phyloP scores from a whole-genome alignment of 2,888 invertebrate genomes.

The Parnassius orleans region DNA sequence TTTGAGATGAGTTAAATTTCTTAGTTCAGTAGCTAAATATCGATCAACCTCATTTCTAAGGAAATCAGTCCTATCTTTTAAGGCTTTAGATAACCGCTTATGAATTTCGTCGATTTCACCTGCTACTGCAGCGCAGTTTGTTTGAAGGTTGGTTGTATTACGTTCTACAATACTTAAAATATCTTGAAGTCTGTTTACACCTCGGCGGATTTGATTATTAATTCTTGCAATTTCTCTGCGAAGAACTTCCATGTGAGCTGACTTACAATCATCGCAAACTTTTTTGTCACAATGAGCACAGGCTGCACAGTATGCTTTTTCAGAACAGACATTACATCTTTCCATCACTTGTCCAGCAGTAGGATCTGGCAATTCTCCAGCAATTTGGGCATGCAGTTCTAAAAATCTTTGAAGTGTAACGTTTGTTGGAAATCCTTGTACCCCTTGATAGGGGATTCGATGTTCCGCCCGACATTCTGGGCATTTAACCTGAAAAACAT shows the following conservation, averaged over 20 bases:
- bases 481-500: conserved; percentile 89
- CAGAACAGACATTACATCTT: conserved; percentile 95
- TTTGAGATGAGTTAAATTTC: conserved; percentile 91
- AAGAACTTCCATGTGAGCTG: conserved; percentile 97
- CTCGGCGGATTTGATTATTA: conserved; percentile 93
- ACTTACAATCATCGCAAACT: conserved; percentile 97
- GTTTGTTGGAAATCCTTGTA: conserved; percentile 97
- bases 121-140: conserved; percentile 93
- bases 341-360: conserved; percentile 96
- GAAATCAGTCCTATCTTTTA: conserved; percentile 94
- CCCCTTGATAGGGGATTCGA: conserved; percentile 96
- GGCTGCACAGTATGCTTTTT: conserved; percentile 92
- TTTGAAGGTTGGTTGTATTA: conserved; percentile 92
- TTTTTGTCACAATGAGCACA: conserved; percentile 99
- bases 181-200: conserved; percentile 93
- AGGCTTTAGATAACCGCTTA: conserved; percentile 90
- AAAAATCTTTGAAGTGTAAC: conserved; percentile 96
- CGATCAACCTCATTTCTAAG: conserved; percentile 94
- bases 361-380: conserved; percentile 94
- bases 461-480: conserved; percentile 99
- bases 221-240: conserved; percentile 94
- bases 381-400: conserved; percentile 95
- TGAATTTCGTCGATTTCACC: conserved; percentile 97
- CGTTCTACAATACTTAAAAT: conserved; percentile 92
- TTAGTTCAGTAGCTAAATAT: conserved; percentile 93